Conservation (phyloP, 2,113 vertebrate genomes). For the Parus major region DNA sequence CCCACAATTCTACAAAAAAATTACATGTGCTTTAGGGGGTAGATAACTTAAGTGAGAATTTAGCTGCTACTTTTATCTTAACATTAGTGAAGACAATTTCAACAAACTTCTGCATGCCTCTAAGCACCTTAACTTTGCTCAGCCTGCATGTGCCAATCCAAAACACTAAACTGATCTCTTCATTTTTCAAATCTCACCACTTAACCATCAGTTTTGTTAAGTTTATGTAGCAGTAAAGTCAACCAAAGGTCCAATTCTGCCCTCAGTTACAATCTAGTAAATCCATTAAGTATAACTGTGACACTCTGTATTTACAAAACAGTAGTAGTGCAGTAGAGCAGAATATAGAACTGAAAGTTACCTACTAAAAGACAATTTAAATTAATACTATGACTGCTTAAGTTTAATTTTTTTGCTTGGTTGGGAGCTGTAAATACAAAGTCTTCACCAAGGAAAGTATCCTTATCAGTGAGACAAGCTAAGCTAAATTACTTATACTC, state of each 20-base stretch:
- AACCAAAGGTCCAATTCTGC: background rate
- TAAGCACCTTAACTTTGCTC: background rate
- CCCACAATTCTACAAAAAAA: background rate
- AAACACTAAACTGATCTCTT: background rate
- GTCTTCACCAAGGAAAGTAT: background rate
- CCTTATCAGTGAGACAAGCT: slow-evolving; percentile 7
- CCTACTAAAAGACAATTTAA: background rate
- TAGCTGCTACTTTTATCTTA: background rate
- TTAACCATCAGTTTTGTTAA: background rate
- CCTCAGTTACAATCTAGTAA: background rate
- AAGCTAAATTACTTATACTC: slow-evolving; percentile 60
- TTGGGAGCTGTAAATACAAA: background rate
- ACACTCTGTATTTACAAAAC: background rate
- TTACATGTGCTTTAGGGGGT: background rate
- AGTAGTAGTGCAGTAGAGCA: background rate
- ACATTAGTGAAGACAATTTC: background rate
- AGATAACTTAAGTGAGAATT: background rate
- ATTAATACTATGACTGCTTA: background rate
- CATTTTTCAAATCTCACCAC: background rate
- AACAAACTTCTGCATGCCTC: background rate
- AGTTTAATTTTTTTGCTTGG: background rate
- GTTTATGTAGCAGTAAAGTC: background rate
- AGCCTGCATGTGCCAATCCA: background rate
- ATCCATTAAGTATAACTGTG: background rate
- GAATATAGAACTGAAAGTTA: background rate